These are phyloP conservation scores for Paramormyrops hopkinsi DNA, from an alignment of 2,797 vertebrate species.

Conservation along the genomic window DNA sequence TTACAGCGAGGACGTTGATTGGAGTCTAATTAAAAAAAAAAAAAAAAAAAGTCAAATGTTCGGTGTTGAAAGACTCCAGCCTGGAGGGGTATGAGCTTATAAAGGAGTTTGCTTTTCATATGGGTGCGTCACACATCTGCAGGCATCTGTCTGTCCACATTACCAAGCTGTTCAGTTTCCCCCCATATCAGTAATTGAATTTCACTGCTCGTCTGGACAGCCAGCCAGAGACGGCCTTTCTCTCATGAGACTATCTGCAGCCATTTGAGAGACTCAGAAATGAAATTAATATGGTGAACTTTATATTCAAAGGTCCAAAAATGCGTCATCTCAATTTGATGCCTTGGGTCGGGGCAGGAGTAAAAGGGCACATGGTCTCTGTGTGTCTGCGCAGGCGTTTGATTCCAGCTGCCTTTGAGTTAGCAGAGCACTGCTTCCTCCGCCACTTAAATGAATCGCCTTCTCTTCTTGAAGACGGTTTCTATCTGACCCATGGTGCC, in stretches of 20 bases:
- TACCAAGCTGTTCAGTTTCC: background rate
- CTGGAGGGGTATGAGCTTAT: background rate
- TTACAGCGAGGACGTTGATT: background rate
- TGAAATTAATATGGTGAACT: constrained; percentile 1
- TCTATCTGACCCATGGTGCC: background rate
- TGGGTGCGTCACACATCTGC: background rate
- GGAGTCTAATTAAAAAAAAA: background rate
- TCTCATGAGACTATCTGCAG: background rate
- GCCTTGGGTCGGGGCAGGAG: background rate
- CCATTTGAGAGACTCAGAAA: background rate
- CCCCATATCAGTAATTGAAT: background rate
- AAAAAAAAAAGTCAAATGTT: background rate
- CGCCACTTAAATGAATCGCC: background rate
- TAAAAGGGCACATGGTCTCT: background rate
- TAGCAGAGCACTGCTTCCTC: background rate
- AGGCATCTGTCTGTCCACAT: background rate
- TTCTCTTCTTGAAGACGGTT: background rate
- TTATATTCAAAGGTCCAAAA: background rate
- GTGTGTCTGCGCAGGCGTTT: background rate
- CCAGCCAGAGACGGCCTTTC: background rate
- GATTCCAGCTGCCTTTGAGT: background rate
- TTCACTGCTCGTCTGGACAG: background rate
- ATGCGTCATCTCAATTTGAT: constrained; percentile 1
- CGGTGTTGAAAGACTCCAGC: background rate
- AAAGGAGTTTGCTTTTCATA: background rate